phyloP scores from a whole-genome alignment of 2,113 vertebrate species.

The Hiodon tergisus region DNA sequence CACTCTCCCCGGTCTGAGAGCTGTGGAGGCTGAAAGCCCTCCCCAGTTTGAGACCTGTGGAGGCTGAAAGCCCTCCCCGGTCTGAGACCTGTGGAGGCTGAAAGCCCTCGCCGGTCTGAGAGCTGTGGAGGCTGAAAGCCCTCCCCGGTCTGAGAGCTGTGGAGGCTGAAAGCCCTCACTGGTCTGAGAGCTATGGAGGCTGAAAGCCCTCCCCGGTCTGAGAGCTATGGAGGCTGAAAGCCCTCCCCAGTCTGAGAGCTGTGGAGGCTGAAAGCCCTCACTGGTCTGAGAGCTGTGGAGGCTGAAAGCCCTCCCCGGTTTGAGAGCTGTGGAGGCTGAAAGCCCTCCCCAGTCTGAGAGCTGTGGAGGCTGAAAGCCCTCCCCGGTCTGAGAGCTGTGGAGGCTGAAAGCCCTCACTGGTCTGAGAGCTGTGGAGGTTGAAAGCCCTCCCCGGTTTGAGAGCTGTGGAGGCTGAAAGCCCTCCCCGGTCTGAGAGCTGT shows the following conservation, averaged over 20 bases:
- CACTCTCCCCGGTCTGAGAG: constrained; percentile 16
- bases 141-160: not conserved
- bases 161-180: not conserved
- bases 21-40: constrained; percentile 16
- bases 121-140: not conserved
- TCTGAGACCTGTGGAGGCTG: not conserved
- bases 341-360: no score
- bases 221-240: no score
- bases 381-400: constrained; percentile 6
- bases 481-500: constrained; percentile 3
- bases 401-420: not conserved
- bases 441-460: no score
- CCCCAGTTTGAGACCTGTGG: not conserved
- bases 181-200: not conserved
- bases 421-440: not conserved
- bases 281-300: not conserved
- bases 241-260: no score
- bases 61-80: not conserved
- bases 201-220: not conserved
- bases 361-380: no score
- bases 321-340: no score
- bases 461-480: no score
- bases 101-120: not conserved
- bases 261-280: no score
- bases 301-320: not conserved